Evolutionary conservation across 1,140 invertebrate species (phyloP), one percentile per base, ranked within the genome.

Genomic region (Branchinecta lynchi): DNA sequence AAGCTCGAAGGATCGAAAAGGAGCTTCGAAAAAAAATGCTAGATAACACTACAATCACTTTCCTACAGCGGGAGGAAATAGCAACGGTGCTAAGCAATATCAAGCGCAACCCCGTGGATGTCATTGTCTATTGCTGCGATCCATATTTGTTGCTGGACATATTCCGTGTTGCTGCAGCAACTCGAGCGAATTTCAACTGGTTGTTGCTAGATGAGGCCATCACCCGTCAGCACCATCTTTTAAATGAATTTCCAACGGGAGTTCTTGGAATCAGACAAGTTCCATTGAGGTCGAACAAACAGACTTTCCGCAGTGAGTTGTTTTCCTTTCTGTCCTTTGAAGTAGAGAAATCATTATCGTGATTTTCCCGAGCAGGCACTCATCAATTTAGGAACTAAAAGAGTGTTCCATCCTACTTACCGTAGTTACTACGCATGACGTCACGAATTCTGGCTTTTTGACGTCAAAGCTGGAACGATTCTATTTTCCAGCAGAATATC

Each of bases 221-320:
- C 12, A 15, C 51, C 6, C 12, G 51, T 15, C 51, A 60, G 6
- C 12, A 3, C 12, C 12, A 60, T 60, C 51, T 60, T 6, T 15
- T 60, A 60, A 60, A 60, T 60, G 17, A 15, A 2, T 60, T 60
- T 60, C 51, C 51, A 12, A 60, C 6, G 17, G 51, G 51, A 60
- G 2, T 60, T 12, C 51, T 60, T 60, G 51, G 51, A 60, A 60
- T 60, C 51, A 60, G 51, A 60, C 51, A 60, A 60, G 17, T 60
- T 60, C 51, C 51, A 15, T 60, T 60, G 51, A 60, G 17, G 17
- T 60, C 51, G 12, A 60, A 60, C 51, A 60, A 60, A 60, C 51
- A 60, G 51, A 60, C 51, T 15, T 60, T 60, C 12, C 12, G 17
- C 2, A 6, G 51, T 60, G 17, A 60, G 12, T 15, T 60, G 12